Percentiles rank a stretch among this genome's conserved stretches.
Conservation (phyloP, 1,140 invertebrate genomes). For the Chironomus striatipennis region DNA sequence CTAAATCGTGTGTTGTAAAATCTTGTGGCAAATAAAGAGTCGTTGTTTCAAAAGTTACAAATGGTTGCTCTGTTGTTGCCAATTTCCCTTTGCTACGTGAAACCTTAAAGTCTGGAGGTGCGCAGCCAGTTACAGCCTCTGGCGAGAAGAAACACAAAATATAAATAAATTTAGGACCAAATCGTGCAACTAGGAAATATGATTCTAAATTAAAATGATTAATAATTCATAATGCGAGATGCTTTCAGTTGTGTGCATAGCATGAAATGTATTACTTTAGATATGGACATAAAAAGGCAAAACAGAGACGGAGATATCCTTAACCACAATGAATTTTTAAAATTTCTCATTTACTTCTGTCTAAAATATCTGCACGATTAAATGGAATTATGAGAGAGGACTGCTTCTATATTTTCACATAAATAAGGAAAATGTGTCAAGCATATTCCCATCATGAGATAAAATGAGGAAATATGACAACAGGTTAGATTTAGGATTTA, state of each 20-base stretch:
- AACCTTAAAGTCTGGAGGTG: constrained; percentile 38
- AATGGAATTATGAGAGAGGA: not conserved
- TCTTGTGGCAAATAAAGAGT: constrained; percentile 38
- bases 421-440: not conserved
- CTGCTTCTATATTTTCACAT: too few relatives aligned
- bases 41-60: constrained; percentile 40
- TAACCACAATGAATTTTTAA: not conserved
- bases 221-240: not conserved
- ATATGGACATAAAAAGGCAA: not conserved
- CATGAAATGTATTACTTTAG: not conserved
- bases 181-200: not conserved
- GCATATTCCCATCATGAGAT: not conserved
- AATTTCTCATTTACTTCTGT: not conserved
- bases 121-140: constrained; percentile 39
- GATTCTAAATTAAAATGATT: not conserved
- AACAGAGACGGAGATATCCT: not conserved
- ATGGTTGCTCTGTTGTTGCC: constrained; percentile 36
- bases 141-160: not conserved
- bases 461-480: constrained; percentile 7
- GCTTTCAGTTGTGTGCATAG: not conserved
- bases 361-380: not conserved
- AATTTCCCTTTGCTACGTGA: constrained; percentile 32
- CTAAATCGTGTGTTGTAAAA: constrained; percentile 36
- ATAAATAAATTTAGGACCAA: not conserved
- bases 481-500: not conserved